Conservation (phyloP, 2,797 vertebrate genomes). For the Aphelocoma californica region DNA sequence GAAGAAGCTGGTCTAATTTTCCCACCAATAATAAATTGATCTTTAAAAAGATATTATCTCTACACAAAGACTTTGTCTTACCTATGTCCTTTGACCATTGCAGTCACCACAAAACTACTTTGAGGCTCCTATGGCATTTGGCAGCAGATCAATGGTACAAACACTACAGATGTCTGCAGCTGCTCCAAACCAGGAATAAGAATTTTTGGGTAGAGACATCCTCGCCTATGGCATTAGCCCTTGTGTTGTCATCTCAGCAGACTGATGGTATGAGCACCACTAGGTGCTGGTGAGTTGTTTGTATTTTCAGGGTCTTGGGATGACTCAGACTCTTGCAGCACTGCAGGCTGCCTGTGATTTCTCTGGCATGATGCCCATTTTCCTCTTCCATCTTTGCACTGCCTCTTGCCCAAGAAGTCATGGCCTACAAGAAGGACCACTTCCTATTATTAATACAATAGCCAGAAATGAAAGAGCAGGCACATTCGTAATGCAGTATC, state of each 20-base stretch:
- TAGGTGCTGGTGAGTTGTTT: fast-evolving
- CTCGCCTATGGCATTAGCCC: not conserved
- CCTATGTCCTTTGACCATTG: not conserved
- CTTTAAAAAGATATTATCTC: not conserved
- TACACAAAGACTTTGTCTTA: not conserved
- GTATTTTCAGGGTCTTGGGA: not conserved
- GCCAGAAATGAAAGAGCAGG: not conserved
- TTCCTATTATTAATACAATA: not conserved
- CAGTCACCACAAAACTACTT: not conserved
- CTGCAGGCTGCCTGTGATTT: not conserved
- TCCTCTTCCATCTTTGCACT: not conserved
- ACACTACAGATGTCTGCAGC: not conserved
- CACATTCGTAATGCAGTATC: not conserved
- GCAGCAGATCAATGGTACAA: not conserved
- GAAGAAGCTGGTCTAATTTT: not conserved
- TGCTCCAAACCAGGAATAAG: not conserved
- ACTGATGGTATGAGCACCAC: not conserved
- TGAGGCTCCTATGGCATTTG: not conserved
- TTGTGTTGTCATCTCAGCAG: not conserved
- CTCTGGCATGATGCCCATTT: not conserved
- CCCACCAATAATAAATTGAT: not conserved
- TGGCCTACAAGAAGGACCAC: not conserved
- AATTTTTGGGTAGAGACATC: not conserved
- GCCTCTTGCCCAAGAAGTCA: not conserved
- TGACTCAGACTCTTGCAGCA: not conserved